Evolutionary conservation across 1,140 invertebrate genomes (phyloP).

Genomic region (Druon quercuslanigerum): DNA sequence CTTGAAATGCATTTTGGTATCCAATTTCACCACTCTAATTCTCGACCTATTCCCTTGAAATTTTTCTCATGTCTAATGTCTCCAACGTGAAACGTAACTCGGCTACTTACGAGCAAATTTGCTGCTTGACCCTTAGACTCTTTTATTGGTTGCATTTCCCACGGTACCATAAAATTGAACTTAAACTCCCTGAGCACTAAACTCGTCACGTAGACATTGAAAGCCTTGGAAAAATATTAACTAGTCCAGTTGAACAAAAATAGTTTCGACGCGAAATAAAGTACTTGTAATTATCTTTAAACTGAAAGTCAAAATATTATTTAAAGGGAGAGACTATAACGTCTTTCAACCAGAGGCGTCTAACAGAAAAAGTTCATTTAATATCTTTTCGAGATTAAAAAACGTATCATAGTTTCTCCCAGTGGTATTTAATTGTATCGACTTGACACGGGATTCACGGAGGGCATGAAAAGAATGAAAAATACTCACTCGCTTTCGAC

Average conservation of each 20-base stretch:
- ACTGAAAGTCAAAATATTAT: neutral
- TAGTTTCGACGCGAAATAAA: no score
- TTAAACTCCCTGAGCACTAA: neutral
- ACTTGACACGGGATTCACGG: neutral
- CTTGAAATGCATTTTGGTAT: conserved; percentile 19
- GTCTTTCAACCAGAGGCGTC: no score
- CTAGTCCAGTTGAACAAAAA: no score
- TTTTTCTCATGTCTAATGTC: neutral
- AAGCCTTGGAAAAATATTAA: no score
- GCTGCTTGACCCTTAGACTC: conserved; percentile 1
- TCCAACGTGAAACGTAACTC: neutral
- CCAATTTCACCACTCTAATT: neutral
- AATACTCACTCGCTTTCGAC: conserved; percentile 97
- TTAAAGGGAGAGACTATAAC: no score
- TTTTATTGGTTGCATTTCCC: conserved; percentile 1
- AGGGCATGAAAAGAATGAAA: conserved; percentile 43
- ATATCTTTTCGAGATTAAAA: no score
- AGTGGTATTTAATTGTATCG: neutral
- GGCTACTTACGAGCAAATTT: neutral
- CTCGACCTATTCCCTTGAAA: neutral
- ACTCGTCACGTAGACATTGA: neutral
- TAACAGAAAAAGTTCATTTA: no score
- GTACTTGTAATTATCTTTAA: neutral
- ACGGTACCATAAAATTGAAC: neutral
- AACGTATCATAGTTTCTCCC: no score